Base-by-base conservation (phyloP, 2,113 vertebrate genomes). In the Brachypteracias leptosomus region DNA sequence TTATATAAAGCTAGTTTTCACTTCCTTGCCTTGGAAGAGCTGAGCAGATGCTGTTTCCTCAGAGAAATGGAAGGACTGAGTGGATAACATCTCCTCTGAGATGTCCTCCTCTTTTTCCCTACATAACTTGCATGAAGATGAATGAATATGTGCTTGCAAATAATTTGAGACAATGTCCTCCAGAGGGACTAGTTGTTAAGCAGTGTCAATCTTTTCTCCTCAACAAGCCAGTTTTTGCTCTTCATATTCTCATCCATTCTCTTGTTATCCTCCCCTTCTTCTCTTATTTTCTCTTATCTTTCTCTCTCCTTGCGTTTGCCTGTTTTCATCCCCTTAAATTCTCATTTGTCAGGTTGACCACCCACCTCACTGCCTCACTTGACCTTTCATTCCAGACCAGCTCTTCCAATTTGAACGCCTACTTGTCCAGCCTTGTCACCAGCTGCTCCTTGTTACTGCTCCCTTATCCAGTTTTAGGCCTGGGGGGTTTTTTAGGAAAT, bases 21-120 rank as follows among this genome's bases (percentile, higher is more conserved):
- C 54, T 90, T 88, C 54, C 59, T 85, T 83, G 63, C 72, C 28
- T 93, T 94, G 76, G 72, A 79, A 94, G 59, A 16, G 8, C 31
- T 90, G 86, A 86, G 72, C 63, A 88, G 83, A 68, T 94, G 79
- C 83, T 73, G 49, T 70, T 87, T 94, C 88, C 85, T 93, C 51
- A 40, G 54, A 92, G 86, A 92, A 80, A 67, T 83, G 29, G 62
- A 88, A 90, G 79, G 36, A 68, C 74, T 72, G 71, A 92, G 79
- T 82, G 58, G 61, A 47, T 92, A 90, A 72, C 58, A 52, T 73
- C 72, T 93, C 88, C 71, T 96, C 75, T 90, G 96, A 93, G 91
- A 90, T 77, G 59, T 26, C 21, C 46, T 90, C 10, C 28, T 85
- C 44, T 63, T 93, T 88, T 86, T 76, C 57, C 40, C 82, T 59